Conservation (phyloP, 2,113 vertebrate genomes). For the Lycocorax pyrrhopterus region DNA sequence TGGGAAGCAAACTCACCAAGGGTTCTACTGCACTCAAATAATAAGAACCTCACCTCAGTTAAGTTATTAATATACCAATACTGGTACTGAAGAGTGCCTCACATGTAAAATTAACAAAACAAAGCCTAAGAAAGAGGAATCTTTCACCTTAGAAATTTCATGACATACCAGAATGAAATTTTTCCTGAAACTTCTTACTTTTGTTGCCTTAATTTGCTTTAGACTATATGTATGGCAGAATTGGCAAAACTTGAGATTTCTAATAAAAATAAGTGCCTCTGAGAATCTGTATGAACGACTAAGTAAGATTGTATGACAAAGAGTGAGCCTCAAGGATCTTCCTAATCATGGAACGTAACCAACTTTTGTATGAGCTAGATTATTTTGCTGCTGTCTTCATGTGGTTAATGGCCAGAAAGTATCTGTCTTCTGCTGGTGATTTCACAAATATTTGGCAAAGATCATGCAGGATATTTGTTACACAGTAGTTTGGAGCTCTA, state of each 20-base stretch:
- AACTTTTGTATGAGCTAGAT: not conserved
- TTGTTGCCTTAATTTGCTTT: not conserved
- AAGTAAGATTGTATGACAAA: not conserved
- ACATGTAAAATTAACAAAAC: not conserved
- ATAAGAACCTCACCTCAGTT: not conserved
- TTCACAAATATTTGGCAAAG: not conserved
- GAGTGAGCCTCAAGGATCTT: not conserved
- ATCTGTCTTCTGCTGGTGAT: not conserved
- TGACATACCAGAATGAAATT: not conserved
- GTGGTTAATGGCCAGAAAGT: not conserved
- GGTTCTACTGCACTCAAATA: not conserved
- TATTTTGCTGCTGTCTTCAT: not conserved
- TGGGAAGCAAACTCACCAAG: not conserved
- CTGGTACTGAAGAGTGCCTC: not conserved
- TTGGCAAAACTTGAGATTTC: not conserved
- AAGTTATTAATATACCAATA: not conserved
- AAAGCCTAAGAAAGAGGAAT: not conserved
- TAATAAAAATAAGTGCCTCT: not conserved
- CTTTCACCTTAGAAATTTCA: not conserved
- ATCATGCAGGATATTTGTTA: not conserved
- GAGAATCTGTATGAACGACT: not conserved
- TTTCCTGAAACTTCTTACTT: not conserved
- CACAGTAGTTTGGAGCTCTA: not conserved
- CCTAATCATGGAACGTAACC: not conserved
- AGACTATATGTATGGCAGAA: not conserved